Evolutionary conservation across 1,140 invertebrate species (phyloP), one percentile per base, ranked within the genome.

Genomic region (Olivierus martensii): DNA sequence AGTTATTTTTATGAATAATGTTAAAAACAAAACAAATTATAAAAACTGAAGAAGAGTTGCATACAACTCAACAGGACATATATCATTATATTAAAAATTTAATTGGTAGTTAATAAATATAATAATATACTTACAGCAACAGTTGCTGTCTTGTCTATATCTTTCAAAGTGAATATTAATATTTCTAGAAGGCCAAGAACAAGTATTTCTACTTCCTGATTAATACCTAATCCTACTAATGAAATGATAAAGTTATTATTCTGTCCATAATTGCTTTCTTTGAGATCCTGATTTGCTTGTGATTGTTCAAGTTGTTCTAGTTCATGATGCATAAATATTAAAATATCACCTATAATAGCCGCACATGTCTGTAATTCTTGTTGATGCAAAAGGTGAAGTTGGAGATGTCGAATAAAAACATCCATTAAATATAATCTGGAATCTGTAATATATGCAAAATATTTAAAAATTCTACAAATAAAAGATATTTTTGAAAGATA

Each of bases 301-400:
- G 51, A 43, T 6, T 44, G 19, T 12, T 37, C 17, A 19, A 22
- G 28, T 21, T 53, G 50, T 3, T 17, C n/a, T 6, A 44, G 41
- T 43, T 65, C 56, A 41, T 58, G 48, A 69, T 84, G 83, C 5
- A 94, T 68, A 57, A 83, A 79, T 38, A 80, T 78, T 17, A 96
- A 74, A 48, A 95, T 81, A 63, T 95, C 87, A 0, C 82, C 82
- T 1, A 97, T 69, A 53, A 96, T 90, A 38, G 84, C 83, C 0
- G 90, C 83, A 63, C 89, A 93, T 0, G 86, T 75, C 4, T 80
- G 75, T 10, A 93, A 69, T 65, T 95, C 84, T 66, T 89, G 82
- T 15, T 81, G 74, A 17, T 80, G 75, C 0, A 79, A 78, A 10
- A 97, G 70, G 66, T 94, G 84, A 12, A 81, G 75, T 10, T 87